phyloP scores from a whole-genome alignment of 2,113 vertebrate genomes.

The Menura novaehollandiae region DNA sequence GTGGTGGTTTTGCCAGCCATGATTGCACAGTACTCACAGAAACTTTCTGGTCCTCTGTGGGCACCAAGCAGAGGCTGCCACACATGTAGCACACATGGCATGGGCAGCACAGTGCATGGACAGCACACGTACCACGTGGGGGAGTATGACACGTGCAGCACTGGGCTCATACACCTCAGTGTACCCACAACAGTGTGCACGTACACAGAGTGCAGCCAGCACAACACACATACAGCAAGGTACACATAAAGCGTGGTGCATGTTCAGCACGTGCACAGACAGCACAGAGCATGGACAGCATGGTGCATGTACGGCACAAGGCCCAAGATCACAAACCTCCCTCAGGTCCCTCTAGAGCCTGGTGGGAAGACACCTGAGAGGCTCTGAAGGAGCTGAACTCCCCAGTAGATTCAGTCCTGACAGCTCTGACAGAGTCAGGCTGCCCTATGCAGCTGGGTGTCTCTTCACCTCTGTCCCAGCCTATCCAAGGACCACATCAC shows the following conservation, averaged over 20 bases:
- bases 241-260: accelerated
- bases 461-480: background rate
- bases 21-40: background rate
- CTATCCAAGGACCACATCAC: background rate
- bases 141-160: accelerated
- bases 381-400: background rate
- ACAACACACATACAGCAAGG: accelerated
- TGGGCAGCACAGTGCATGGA: accelerated
- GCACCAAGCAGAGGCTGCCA: background rate
- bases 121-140: accelerated
- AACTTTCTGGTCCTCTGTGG: background rate
- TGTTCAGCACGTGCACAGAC: background rate
- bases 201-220: background rate
- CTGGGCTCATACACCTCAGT: background rate
- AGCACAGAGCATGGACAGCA: background rate
- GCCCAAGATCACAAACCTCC: too few species aligned
- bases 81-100: accelerated
- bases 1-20: background rate
- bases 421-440: background rate
- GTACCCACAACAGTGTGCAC: background rate
- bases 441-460: background rate
- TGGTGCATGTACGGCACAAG: too few species aligned
- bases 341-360: background rate
- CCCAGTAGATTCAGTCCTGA: background rate
- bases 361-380: background rate